Percentiles rank a stretch among this genome's conserved stretches.
Evolutionary conservation across 2,888 invertebrate genomes (phyloP).

Genomic region (Melanargia galathea): DNA sequence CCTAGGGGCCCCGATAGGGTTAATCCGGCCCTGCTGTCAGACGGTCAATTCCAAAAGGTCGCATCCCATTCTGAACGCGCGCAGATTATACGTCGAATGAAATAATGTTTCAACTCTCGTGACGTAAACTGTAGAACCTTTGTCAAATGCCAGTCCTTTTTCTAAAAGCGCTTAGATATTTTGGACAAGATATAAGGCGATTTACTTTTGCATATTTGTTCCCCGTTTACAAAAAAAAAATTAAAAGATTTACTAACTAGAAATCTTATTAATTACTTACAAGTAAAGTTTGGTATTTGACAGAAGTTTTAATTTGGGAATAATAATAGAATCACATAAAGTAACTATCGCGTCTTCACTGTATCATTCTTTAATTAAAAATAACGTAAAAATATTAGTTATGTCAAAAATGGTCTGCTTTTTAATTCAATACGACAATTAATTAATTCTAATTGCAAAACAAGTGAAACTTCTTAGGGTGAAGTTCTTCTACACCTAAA

Average conservation of each 20-base stretch:
- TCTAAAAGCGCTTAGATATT: too few relatives aligned
- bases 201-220: too few relatives aligned
- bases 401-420: slow-evolving; percentile 23
- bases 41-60: too few relatives aligned
- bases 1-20: too few relatives aligned
- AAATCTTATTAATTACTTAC: too few relatives aligned
- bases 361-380: not conserved
- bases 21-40: too few relatives aligned
- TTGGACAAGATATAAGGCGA: too few relatives aligned
- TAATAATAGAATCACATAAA: slow-evolving; percentile 4
- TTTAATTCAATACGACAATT: not conserved
- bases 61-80: too few relatives aligned
- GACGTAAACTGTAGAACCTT: slow-evolving; percentile 20
- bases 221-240: too few relatives aligned
- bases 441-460: not conserved
- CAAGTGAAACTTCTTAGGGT: too few relatives aligned
- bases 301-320: slow-evolving; percentile 28
- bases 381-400: slow-evolving; percentile 27
- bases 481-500: too few relatives aligned
- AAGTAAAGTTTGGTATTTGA: slow-evolving; percentile 20
- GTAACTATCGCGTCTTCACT: slow-evolving; percentile 13
- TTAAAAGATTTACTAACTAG: not conserved
- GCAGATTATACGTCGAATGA: too few relatives aligned
- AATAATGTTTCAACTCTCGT: not conserved
- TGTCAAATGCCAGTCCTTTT: slow-evolving; percentile 26